Conservation (phyloP, 2,113 vertebrate genomes). For the Ivindomyrus marchei region DNA sequence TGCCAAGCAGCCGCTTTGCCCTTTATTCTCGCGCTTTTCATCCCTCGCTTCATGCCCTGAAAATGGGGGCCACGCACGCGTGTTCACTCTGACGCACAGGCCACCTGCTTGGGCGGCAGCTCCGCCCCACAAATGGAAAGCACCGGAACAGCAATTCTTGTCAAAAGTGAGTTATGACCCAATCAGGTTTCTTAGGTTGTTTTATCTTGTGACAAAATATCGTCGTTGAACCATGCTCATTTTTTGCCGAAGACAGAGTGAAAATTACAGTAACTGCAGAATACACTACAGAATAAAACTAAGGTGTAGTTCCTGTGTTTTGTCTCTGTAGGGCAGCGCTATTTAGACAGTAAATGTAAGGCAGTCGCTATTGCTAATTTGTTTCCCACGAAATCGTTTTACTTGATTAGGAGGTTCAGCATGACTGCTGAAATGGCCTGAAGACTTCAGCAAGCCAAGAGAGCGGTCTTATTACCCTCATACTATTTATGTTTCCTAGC, state of each 20-base stretch:
- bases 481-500: neutral
- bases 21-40: neutral
- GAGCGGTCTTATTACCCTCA: neutral
- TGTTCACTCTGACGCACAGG: neutral
- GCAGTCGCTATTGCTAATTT: neutral
- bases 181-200: neutral
- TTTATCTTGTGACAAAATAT: neutral
- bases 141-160: neutral
- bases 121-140: neutral
- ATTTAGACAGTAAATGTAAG: neutral
- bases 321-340: neutral
- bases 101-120: neutral
- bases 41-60: neutral
- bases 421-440: neutral
- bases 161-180: neutral
- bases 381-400: neutral
- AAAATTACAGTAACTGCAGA: neutral
- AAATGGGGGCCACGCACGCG: neutral
- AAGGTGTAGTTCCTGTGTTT: neutral
- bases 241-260: neutral
- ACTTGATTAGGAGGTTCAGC: neutral
- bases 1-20: neutral
- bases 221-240: neutral
- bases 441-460: neutral
- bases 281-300: neutral